Evolutionary conservation across 2,888 invertebrate genomes (phyloP), one percentile per base, ranked within the genome.

Genomic region (Ypsolopha scabrella): DNA sequence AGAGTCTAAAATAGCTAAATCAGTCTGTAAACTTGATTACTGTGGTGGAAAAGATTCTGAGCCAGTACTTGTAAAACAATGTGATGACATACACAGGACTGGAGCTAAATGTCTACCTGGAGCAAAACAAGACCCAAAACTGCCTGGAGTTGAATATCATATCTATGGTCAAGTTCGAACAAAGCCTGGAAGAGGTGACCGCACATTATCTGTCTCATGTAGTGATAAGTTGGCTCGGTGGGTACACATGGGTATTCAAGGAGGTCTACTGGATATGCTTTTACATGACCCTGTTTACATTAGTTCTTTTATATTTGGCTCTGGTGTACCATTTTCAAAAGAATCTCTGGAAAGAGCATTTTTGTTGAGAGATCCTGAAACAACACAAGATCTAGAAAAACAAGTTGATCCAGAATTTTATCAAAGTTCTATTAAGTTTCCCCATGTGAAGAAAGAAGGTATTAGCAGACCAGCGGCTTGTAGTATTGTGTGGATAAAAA

Each of bases 221-320:
- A 97, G 96, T 74, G 98, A 98, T 77, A 98, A 98, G 87, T 81
- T 98, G 10, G 91, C 96, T 2, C 91, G 92, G 63, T 98, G 98
- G 98, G 91, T 93, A 66, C 83, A 93, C 54, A 68, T 96, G 37
- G 97, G 98, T 0, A 69, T 95, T 34, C 97, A 95, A 83, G 97
- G 98, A 4, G 90, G 94, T 4, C 76, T 98, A 4, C 68, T 97
- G 48, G 90, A 90, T 55, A 72, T 90, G 54, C 70, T 97, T 34
- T 72, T 96, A 24, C 65, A 81, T 4, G 65, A 85, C 53, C 92
- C 93, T 9, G 88, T 98, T 63, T 91, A 90, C 69, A 78, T 97
- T 0, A 76, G 87, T 51, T 88, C 90, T 51, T 87, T 95, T 53
- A 90, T 91, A 51, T 90, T 97, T 68, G 93, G 92, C 51, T 90